Base-by-base conservation (phyloP, 2,113 vertebrate species). In the Misgurnus anguillicaudatus region DNA sequence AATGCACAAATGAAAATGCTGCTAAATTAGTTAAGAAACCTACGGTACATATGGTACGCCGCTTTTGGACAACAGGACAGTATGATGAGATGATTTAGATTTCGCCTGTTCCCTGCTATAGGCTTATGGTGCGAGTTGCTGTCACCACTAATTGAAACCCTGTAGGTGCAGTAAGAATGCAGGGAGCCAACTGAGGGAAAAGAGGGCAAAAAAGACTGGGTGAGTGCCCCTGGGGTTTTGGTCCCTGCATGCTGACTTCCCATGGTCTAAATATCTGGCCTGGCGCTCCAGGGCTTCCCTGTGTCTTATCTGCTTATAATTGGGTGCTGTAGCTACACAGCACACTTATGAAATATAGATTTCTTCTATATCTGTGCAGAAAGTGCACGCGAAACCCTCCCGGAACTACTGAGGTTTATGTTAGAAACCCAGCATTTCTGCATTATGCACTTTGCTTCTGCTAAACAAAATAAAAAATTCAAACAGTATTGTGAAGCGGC, bases 261-360 rank as follows among this genome's bases (percentile, higher is more conserved):
- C 87, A 89, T 84, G 80, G 78, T 89, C 89, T 90, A 93, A 93
- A 93, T 91, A 92, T 89, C 89, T 89, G 86, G 89, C 87, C 89
- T 89, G 87, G 83, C 84, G 87, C 91, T 93, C 81, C 89, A 90
- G 90, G 90, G 91, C 91, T 91, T 93, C 90, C 72, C 90, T 92
- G 87, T 84, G 87, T 91, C 91, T 92, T 90, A 92, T 93, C 90
- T 91, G 90, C 88, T 91, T 89, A 91, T 93, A 92, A 94, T 91
- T 92, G 91, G 91, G 89, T 87, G 88, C 89, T 91, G 88, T 88
- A 89, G 89, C 90, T 90, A 89, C 90, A 92, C 88, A 90, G 89
- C 90, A 88, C 90, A 90, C 89, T 92, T 92, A 92, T 93, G 88
- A 93, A 93, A 93, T 93, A 93, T 93, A 92, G 91, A 93, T 92